Evolutionary conservation across 2,797 vertebrate genomes (phyloP).

Genomic region (Pangasius macronema): DNA sequence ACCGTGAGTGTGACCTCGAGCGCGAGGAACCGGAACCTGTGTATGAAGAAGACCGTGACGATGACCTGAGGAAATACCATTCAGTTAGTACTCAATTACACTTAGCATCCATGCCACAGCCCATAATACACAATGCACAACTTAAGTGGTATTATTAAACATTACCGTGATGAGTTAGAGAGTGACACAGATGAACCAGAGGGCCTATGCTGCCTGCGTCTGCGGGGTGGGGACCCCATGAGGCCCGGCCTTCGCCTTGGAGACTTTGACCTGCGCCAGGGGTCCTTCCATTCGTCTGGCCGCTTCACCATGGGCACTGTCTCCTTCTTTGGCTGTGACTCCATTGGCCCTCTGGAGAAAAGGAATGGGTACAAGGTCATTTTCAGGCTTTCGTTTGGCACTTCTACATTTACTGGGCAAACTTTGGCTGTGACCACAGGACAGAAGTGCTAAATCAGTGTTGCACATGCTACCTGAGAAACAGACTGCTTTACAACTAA

Average conservation of each 20-base stretch:
- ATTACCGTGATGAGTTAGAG: conserved; percentile 92
- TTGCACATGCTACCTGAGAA: not conserved
- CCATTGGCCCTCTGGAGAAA: conserved; percentile 81
- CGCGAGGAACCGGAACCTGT: conserved; percentile 91
- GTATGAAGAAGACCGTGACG: conserved; percentile 92
- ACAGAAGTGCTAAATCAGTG: not conserved
- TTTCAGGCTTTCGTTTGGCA: not conserved
- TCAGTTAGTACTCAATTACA: not conserved
- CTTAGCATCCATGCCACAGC: not conserved
- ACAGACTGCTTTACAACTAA: not conserved
- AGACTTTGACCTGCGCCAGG: conserved; percentile 97
- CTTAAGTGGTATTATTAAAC: not conserved
- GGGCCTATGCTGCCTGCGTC: conserved; percentile 84
- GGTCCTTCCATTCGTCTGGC: conserved; percentile 97
- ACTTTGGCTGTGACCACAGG: not conserved
- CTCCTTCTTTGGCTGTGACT: conserved; percentile 77
- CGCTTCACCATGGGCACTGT: conserved; percentile 78
- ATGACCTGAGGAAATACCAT: conserved; percentile 78
- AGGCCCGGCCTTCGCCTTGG: conserved; percentile 85
- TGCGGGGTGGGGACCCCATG: conserved; percentile 84
- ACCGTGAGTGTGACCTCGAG: conserved; percentile 79
- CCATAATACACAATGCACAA: not conserved
- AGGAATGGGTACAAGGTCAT: not conserved
- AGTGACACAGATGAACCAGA: conserved; percentile 90
- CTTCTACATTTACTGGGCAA: not conserved